These are phyloP conservation scores for Hyppa rectilinea DNA, from an alignment of 2,888 invertebrate species.

Conservation along the genomic window DNA sequence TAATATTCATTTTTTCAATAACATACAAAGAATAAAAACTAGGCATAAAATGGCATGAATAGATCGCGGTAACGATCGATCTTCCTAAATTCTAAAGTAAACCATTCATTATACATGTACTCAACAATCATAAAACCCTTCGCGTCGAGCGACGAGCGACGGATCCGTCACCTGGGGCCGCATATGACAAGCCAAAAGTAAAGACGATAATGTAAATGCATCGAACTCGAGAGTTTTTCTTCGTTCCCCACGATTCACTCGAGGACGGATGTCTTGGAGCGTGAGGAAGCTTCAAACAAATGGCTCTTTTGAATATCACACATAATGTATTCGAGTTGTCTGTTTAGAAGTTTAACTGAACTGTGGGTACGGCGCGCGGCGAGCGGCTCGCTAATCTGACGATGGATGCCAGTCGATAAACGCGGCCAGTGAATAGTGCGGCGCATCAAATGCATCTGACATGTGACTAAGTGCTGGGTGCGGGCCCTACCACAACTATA, in stretches of 20 bases:
- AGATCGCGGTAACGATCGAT: constrained; percentile 41
- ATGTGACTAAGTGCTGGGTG: constrained; percentile 85
- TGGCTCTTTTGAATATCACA: constrained; percentile 45
- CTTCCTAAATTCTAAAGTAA: constrained; percentile 61
- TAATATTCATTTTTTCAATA: neutral
- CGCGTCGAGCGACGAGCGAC: constrained; percentile 62
- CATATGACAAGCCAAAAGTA: constrained; percentile 74
- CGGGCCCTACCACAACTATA: constrained; percentile 76
- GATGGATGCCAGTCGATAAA: constrained; percentile 76
- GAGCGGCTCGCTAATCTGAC: constrained; percentile 76
- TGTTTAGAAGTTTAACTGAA: constrained; percentile 58
- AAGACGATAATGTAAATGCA: constrained; percentile 80
- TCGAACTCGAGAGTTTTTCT: constrained; percentile 72
- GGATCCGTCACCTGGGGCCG: constrained; percentile 70
- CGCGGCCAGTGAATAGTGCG: constrained; percentile 78
- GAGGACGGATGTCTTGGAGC: constrained; percentile 70
- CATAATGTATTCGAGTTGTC: constrained; percentile 55
- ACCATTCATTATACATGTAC: constrained; percentile 66
- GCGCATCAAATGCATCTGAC: constrained; percentile 79
- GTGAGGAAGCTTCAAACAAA: constrained; percentile 73
- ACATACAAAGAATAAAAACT: neutral
- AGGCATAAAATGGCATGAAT: constrained; percentile 12
- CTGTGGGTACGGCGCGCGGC: constrained; percentile 50
- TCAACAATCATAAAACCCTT: constrained; percentile 69
- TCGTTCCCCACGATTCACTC: constrained; percentile 71